These are phyloP conservation scores for Smutsia gigantea DNA, from an alignment of 2,797 vertebrate genomes.

Conservation along the genomic window DNA sequence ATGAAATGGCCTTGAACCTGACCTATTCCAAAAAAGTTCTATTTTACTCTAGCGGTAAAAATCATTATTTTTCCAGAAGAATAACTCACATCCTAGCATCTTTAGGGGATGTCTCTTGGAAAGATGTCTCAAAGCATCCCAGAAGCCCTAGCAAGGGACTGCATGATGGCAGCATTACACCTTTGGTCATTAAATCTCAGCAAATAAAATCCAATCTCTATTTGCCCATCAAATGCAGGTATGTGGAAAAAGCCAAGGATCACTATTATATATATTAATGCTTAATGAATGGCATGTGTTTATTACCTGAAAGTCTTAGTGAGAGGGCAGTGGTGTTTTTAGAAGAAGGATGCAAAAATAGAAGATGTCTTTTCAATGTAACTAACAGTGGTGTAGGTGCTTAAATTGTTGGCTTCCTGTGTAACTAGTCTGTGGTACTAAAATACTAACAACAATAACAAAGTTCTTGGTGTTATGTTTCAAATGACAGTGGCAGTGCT, in stretches of 20 bases:
- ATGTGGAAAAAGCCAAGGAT: neutral
- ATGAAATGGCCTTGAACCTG: neutral
- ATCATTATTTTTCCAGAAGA: neutral
- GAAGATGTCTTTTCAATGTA: neutral
- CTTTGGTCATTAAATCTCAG: neutral
- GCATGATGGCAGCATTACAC: neutral
- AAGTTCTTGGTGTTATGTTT: neutral
- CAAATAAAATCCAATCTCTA: constrained; percentile 25
- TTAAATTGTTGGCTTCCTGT: neutral
- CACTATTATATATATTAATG: neutral
- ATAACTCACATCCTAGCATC: neutral
- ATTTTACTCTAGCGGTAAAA: neutral
- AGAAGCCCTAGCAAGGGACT: neutral
- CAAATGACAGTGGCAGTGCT: neutral
- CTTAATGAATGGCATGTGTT: neutral
- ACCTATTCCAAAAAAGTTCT: neutral
- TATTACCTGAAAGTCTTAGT: constrained; percentile 13
- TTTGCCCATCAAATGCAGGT: neutral
- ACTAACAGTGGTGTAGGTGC: neutral
- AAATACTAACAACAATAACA: neutral
- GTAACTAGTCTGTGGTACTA: neutral
- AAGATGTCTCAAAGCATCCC: neutral
- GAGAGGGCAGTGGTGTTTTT: neutral
- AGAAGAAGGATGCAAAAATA: neutral
- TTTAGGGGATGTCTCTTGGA: neutral